Base-by-base conservation (phyloP, 2,113 vertebrate species). In the Coracopsis vasa region DNA sequence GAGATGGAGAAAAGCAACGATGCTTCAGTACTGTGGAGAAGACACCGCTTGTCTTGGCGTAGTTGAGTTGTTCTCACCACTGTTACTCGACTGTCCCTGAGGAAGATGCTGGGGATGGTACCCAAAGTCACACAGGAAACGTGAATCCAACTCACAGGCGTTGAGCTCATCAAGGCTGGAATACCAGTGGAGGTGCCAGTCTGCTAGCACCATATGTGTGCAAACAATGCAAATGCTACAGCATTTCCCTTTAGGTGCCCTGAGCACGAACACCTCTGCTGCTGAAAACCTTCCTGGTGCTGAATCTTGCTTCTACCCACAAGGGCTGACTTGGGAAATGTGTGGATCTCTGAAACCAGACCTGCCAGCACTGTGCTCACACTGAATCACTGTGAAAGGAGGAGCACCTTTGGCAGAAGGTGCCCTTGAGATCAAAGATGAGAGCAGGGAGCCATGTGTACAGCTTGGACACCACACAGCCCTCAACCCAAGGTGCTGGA, bases 301-400 rank as follows among this genome's bases (percentile, higher is more conserved):
- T 7, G 29, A 27, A 48, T 6, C 53, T 37, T 71, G 13, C 37
- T 58, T 87, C 51, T 54, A 39, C 54, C 37, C 31, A 16, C n/a
- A 16, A 24, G 41, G 45, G 37, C 4, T 47, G 62, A 28, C 21
- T 7, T 15, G 39, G 16, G 39, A 70, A 35, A 50, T 6, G 42
- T 3, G 17, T 5, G 9, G 3, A 7, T 35, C 28, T 73, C 11
- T 82, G 77, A 51, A 47, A 51, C 17, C 56, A 79, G 71, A 3
- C 7, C n/a, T 61, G 8, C 13, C 8, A 16, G 23, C 25, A 20
- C 25, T 15, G 15, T 16, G 21, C 73, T 67, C 0, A 0, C 3
- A 3, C 48, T 65, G 50, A 42, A 16, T 42, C 47, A 16, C 87
- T 51, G 27, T 4, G 28, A 8, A 3, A 31, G n/a, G 50, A 91